Evolutionary conservation across 2,113 vertebrate genomes (phyloP), one percentile per base, ranked within the genome.

Genomic region (Lipophrys pholis): DNA sequence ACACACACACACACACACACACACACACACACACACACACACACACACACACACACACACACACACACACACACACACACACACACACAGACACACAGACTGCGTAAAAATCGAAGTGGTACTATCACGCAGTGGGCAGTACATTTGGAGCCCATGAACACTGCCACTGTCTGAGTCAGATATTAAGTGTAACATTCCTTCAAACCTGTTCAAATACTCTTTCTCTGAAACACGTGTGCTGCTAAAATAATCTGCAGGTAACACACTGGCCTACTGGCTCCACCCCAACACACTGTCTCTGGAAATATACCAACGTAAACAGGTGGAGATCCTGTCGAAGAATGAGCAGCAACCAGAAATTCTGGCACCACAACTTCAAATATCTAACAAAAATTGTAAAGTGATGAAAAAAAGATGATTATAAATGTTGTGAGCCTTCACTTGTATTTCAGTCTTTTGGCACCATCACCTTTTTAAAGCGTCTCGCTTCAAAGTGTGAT

Each of bases 141-240:
- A n/a, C 53, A 71, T 46, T 36, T 69, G 46, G 49, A 46, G 38
- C 9, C 43, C 6, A 10, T 53, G 39, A 11, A 56, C 17, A 67
- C n/a, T 4, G 21, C 4, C 21, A 4, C 21, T 30, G 21, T 30
- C 21, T 21, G 6, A 14, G 50, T 65, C 60, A 64, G 65, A 45
- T 57, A 30, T 66, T 57, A 39, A 53, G 84, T 68, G 53, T 64
- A 76, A 85, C 14, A 78, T 80, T 82, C 79, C 73, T 73, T 63
- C 11, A 70, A 6, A 41, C 68, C 73, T 65, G 59, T 80, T 54
- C 64, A 84, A 71, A 78, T 58, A 81, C n/a, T 8, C 48, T 21
- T 21, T 14, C 68, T 74, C 21, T 75, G 42, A 64, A 51, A 68
- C 17, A 38, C 40, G 10, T 39, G 36, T 6, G 6, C 11, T 15